These are phyloP conservation scores for Drosophila kambysellisi DNA, from an alignment of 2,888 invertebrate genomes.

Conservation along the genomic window DNA sequence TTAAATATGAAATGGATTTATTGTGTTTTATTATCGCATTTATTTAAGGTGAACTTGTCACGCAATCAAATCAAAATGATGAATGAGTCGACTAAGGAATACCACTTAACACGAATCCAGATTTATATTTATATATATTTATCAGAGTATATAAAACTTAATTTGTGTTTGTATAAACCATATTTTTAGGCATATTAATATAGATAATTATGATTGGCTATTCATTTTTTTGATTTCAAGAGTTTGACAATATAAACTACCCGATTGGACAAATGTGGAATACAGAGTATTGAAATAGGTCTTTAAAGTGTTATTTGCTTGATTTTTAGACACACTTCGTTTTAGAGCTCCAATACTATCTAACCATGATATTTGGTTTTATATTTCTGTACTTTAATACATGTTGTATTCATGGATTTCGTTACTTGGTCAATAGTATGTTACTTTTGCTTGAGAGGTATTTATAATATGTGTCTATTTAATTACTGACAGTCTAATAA, in stretches of 20 bases:
- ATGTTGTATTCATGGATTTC: slow-evolving; percentile 82
- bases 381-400: slow-evolving; percentile 75
- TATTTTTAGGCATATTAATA: background rate
- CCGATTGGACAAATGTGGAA: background rate
- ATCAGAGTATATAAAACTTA: background rate
- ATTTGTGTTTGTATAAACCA: background rate
- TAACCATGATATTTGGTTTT: slow-evolving; percentile 42
- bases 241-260: background rate
- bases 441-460: slow-evolving; percentile 76
- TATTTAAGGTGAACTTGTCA: slow-evolving; percentile 16
- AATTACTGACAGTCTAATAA: background rate
- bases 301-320: background rate
- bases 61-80: slow-evolving; percentile 4
- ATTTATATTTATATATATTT: background rate
- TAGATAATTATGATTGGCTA: background rate
- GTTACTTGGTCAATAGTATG: slow-evolving; percentile 69
- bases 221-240: background rate
- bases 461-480: slow-evolving; percentile 1
- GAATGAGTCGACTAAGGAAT: slow-evolving; percentile 8
- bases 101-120: slow-evolving; percentile 8
- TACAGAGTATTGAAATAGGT: background rate
- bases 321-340: background rate
- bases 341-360: background rate
- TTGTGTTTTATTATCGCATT: slow-evolving; percentile 16
- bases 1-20: slow-evolving; percentile 28